Conservation (phyloP, 2,113 vertebrate genomes). For the Leptobrachium leishanense region DNA sequence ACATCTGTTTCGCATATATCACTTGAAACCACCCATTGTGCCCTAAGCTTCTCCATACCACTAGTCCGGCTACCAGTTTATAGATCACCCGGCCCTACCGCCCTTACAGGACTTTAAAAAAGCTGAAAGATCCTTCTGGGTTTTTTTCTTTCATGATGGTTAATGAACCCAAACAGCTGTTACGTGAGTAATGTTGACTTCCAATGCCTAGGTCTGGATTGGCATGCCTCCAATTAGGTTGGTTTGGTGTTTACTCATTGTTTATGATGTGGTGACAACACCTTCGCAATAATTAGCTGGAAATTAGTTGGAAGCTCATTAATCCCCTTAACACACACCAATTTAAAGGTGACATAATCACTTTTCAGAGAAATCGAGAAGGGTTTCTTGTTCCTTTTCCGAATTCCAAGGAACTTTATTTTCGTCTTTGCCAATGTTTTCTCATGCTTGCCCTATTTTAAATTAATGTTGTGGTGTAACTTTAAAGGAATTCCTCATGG, state of each 20-base stretch:
- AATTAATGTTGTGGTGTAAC: no score
- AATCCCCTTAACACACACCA: constrained; percentile 73
- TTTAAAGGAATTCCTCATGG: no score
- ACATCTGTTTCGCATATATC: constrained; percentile 78
- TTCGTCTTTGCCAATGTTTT: neutral
- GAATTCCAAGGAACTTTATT: neutral
- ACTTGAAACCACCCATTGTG: constrained; percentile 72
- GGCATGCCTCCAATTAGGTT: constrained; percentile 57
- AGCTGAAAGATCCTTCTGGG: constrained; percentile 71
- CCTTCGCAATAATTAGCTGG: constrained; percentile 77
- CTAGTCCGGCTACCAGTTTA: constrained; percentile 72
- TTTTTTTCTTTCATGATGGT: constrained; percentile 37
- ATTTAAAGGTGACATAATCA: constrained; percentile 50
- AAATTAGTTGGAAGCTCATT: constrained; percentile 77
- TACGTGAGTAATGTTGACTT: constrained; percentile 57
- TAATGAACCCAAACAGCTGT: constrained; percentile 63
- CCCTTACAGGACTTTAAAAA: constrained; percentile 63
- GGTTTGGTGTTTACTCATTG: constrained; percentile 56
- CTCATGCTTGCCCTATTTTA: no score
- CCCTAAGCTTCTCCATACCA: constrained; percentile 60
- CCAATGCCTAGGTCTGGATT: constrained; percentile 51
- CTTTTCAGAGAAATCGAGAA: neutral
- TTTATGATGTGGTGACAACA: constrained; percentile 76
- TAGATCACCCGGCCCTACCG: constrained; percentile 55
- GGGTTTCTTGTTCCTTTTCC: neutral